A percentile compares a stretch with the other conserved stretches of the same genome.
Conservation (phyloP, 30 jellyfish, hydroid and myxozoan genomes). For the Sanderia malayensis region DNA sequence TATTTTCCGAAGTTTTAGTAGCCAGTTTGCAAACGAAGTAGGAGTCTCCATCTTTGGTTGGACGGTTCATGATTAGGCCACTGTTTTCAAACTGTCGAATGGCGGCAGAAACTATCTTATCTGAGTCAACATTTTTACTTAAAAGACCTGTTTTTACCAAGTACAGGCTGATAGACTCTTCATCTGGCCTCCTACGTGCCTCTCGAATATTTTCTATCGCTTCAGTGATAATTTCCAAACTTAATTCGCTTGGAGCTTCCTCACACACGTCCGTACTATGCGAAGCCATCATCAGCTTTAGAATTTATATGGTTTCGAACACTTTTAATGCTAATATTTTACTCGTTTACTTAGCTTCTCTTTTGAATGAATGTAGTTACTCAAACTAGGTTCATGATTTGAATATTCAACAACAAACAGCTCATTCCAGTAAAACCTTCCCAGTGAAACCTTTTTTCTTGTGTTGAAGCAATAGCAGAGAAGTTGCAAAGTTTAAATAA, state of each 20-base stretch:
- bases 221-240: not conserved
- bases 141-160: not conserved
- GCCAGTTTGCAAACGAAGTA: not conserved
- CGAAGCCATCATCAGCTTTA: too few relatives aligned
- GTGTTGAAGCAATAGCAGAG: too few relatives aligned
- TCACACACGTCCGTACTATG: not conserved
- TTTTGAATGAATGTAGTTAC: too few relatives aligned
- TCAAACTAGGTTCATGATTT: too few relatives aligned
- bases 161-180: not conserved
- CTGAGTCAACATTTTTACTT: not conserved
- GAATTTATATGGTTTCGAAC: too few relatives aligned
- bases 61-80: constrained; percentile 1
- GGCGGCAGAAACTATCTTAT: not conserved
- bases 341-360: too few relatives aligned
- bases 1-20: too few relatives aligned
- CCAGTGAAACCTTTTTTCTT: too few relatives aligned
- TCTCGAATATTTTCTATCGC: constrained; percentile 6
- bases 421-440: too few relatives aligned
- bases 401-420: too few relatives aligned
- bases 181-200: constrained; percentile 7
- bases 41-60: constrained; percentile 6
- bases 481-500: too few relatives aligned
- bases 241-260: not conserved
- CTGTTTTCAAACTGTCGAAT: not conserved
- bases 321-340: too few relatives aligned